These are phyloP conservation scores for Rutilus rutilus DNA, from an alignment of 2,113 vertebrate species.

Conservation along the genomic window DNA sequence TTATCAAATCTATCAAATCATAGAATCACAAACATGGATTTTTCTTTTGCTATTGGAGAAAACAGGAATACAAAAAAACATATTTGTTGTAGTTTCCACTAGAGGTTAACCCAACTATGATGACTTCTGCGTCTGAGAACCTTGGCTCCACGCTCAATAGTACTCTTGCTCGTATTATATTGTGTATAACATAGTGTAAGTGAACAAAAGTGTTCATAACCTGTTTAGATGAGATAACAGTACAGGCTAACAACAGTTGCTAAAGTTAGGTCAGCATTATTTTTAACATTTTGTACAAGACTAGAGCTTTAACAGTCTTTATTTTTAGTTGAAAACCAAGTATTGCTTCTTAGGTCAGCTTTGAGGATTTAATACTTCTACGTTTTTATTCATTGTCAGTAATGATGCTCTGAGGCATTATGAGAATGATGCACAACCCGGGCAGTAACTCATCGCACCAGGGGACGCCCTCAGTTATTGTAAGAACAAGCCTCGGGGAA, in stretches of 20 bases:
- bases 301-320: background rate
- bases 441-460: background rate
- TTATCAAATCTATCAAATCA: no score
- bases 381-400: slow-evolving; percentile 11
- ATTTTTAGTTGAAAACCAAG: background rate
- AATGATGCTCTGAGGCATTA: slow-evolving; percentile 32
- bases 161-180: background rate
- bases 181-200: background rate
- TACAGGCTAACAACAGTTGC: background rate
- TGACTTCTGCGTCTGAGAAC: background rate
- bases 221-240: background rate
- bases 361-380: background rate
- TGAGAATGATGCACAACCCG: slow-evolving; percentile 6
- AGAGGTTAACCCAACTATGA: background rate
- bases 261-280: background rate
- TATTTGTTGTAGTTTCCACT: background rate
- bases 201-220: background rate
- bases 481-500: slow-evolving; percentile 12
- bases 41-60: no score
- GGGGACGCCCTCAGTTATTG: slow-evolving; percentile 30
- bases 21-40: background rate
- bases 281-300: background rate
- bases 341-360: background rate
- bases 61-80: background rate
- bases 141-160: no score